phyloP scores from a whole-genome alignment of 1,140 invertebrate genomes.

The Platorchestia sp. region DNA sequence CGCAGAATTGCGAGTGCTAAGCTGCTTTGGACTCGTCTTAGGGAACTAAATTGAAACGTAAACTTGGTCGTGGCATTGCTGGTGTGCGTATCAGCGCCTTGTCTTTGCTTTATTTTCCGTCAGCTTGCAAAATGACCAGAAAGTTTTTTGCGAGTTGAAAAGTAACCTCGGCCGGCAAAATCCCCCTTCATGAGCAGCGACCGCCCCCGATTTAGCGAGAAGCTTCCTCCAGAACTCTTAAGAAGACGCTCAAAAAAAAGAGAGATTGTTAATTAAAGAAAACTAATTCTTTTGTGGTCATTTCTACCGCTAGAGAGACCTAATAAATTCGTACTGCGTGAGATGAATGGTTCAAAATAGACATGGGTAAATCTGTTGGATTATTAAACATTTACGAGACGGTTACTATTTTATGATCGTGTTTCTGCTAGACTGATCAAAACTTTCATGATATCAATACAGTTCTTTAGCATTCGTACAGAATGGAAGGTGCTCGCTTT shows the following conservation, averaged over 20 bases:
- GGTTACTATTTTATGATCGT: neutral
- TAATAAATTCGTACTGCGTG: too few species aligned
- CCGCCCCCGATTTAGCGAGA: neutral
- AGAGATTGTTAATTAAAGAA: neutral
- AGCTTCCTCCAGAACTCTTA: neutral
- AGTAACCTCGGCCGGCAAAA: neutral
- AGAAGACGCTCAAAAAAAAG: neutral
- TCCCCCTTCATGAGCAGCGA: neutral
- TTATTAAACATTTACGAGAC: neutral
- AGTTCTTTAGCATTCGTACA: neutral
- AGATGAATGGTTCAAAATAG: neutral
- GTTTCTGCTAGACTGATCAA: neutral
- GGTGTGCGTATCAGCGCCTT: neutral
- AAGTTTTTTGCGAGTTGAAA: neutral
- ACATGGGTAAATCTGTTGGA: neutral
- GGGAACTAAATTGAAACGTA: conserved; percentile 50
- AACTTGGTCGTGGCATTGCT: neutral
- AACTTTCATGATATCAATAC: neutral
- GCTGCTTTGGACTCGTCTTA: conserved; percentile 28
- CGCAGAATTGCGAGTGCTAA: conserved; percentile 37
- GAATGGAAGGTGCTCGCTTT: neutral
- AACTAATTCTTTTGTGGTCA: neutral
- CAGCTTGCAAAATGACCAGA: neutral
- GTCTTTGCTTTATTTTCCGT: neutral
- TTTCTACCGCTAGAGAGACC: neutral